Evolutionary conservation across 2,797 vertebrate species (phyloP), one percentile per base, ranked within the genome.

Genomic region (Aeoliscus strigatus): DNA sequence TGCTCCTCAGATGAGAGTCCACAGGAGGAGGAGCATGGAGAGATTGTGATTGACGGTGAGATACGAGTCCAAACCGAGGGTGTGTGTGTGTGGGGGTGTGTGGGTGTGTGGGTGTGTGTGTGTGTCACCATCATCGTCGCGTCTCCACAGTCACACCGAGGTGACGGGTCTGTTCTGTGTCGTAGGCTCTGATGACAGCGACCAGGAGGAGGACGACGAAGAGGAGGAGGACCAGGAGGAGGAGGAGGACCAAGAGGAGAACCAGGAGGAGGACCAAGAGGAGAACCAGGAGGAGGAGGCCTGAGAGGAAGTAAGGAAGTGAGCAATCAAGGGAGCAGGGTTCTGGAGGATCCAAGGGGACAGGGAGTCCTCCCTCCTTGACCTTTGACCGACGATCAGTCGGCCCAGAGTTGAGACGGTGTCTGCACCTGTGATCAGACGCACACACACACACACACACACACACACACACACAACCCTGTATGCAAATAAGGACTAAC

Each of bases 1-100:
- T 79, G 49, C 60, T 64, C 73, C 51, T 68, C 66, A 86, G 85
- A 82, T 77, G 84, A 85, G 51, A 88, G 82, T 54, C 70, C 71
- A 46, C 80, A 70, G 59, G 67, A 61, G 26, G 50, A 46, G 27
- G 77, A 66, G 14, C 77, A 61, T 39, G 80, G 79, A 70, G 82
- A 86, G 67, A 84, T 86, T 57, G 77, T 85, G 58, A 88, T 87
- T 39, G 85, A 87, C 44, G 84, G 85, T 86, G 80, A 85, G 79
- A 63, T 24, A 18, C 43, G 31, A 44, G 36, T 59, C 24, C 8
- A 7, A 25, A 7, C 3, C 24, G n/a, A 24, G 14, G 28, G n/a
- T 3, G 14, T 26, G n/a, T n/a, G n/a, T n/a, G n/a, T n/a, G n/a
- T n/a, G n/a, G n/a, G n/a, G n/a, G n/a, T n/a, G n/a, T n/a, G n/a